Evolutionary conservation across 2,113 vertebrate genomes (phyloP).

Genomic region (Malurus melanocephalus): DNA sequence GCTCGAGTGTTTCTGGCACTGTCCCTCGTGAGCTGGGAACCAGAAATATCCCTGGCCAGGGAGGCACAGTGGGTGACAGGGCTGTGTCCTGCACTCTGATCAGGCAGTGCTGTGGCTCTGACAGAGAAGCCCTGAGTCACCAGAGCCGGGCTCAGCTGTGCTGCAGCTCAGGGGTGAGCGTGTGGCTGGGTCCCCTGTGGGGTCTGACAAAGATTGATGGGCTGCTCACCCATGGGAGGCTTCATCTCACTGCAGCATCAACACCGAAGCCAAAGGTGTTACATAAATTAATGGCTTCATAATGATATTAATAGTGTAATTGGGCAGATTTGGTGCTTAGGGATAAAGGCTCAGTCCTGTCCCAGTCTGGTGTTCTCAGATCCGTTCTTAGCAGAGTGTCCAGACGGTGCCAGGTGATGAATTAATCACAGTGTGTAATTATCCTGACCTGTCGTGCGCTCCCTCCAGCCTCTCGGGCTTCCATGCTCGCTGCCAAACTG

Average conservation of each 20-base stretch:
- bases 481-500: not conserved
- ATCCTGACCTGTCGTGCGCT: not conserved
- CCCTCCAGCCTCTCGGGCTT: not conserved
- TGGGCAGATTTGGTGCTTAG: not conserved
- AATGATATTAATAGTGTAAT: not conserved
- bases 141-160: not conserved
- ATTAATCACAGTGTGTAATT: not conserved
- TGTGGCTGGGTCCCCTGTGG: not conserved
- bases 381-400: not conserved
- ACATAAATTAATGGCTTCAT: not conserved
- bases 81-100: accelerated
- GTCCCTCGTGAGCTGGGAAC: not conserved
- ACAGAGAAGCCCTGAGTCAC: not conserved
- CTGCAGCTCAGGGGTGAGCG: not conserved
- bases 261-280: not conserved
- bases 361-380: not conserved
- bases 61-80: not conserved
- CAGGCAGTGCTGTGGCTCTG: accelerated
- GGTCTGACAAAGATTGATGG: not conserved
- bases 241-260: not conserved
- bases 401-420: not conserved
- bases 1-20: not conserved
- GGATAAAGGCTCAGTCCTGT: not conserved
- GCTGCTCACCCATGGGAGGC: not conserved
- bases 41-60: not conserved